Base-by-base conservation (phyloP, 2,888 invertebrate genomes). In the Bhutanitis thaidina region DNA sequence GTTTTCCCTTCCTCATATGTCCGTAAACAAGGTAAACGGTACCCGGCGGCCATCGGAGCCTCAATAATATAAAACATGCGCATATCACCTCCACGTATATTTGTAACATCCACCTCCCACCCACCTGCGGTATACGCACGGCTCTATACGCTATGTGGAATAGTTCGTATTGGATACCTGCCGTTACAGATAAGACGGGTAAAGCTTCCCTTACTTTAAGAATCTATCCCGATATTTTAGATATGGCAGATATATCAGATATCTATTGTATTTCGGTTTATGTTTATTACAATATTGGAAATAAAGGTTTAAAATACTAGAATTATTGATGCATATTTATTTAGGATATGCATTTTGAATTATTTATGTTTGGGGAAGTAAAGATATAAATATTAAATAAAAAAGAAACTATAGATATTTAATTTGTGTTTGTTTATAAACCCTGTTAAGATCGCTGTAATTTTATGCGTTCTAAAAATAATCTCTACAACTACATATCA, bases 21-120 rank as follows among this genome's bases (percentile, higher is more conserved):
- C 68, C 71, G 80, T 81, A 81, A 83, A 82, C 81, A 87, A 80
- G 81, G 83, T 77, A 79, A 78, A 69, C 69, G 57, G 63, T 60
- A 60, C 64, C 58, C 60, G 64, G 60, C 66, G 68, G 65, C 72
- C 65, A 69, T 64, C 69, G 71, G 69, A 67, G 69, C 77, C 74
- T 82, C 82, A 87, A 86, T 87, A 87, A 86, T 86, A 86, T 84
- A 85, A 85, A 86, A 84, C 81, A 83, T 77, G 75, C 67, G 67
- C 69, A 69, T 73, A 78, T 76, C 71, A 56, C 71, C 66, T 60
- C 75, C 73, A 69, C 68, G 70, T 74, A 69, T 74, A 71, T 76
- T 69, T 73, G 73, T 64, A 59, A 54, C 75, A 57, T 60, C 73
- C 70, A 60, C 70, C 34, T 34, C 73, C 44, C 69, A 54, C 61